Conservation (phyloP, 2,797 vertebrate genomes). For the Agapornis canus region DNA sequence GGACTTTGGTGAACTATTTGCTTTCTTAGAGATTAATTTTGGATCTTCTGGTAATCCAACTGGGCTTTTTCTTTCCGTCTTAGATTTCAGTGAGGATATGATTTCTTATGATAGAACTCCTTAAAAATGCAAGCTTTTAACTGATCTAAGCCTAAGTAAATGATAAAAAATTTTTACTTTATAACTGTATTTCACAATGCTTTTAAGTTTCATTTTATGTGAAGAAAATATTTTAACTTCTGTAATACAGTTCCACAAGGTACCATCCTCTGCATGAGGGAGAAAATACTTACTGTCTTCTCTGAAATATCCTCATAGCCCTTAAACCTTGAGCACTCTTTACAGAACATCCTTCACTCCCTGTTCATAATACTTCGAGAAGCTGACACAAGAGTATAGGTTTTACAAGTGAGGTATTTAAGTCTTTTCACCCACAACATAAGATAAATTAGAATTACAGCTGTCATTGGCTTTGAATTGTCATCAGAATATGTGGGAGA, state of each 20-base stretch:
- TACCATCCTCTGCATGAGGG: background rate
- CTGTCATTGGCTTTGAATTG: background rate
- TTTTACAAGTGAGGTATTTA: background rate
- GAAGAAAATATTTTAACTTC: background rate
- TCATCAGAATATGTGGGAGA: background rate
- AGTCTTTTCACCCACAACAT: background rate
- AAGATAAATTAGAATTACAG: background rate
- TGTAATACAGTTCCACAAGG: background rate
- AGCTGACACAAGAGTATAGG: background rate
- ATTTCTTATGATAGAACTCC: background rate
- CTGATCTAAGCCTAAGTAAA: background rate
- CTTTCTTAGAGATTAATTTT: slow-evolving; percentile 20
- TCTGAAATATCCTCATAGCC: background rate
- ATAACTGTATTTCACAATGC: background rate
- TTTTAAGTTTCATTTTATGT: background rate
- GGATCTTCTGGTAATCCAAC: background rate
- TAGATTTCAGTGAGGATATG: background rate
- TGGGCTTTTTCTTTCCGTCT: background rate
- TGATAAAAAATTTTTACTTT: background rate
- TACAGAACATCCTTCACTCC: background rate
- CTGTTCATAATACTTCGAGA: background rate
- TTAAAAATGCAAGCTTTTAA: background rate
- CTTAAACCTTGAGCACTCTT: background rate
- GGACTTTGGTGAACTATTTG: background rate
- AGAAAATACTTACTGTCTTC: background rate